Evolutionary conservation across 1,140 invertebrate genomes (phyloP).

Genomic region (Drosophila pallidifrons): DNA sequence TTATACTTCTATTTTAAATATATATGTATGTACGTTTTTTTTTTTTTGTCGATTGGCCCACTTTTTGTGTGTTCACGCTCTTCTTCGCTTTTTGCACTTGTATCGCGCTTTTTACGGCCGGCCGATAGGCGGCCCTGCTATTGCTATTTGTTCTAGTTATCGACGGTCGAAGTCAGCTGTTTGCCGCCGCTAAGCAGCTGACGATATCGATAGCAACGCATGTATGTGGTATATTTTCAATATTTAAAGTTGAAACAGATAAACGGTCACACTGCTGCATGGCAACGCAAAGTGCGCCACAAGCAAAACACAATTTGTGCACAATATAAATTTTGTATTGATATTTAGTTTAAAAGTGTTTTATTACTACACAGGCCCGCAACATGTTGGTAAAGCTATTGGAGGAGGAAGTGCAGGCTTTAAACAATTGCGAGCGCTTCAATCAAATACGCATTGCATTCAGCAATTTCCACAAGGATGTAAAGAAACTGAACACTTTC

Average conservation of each 20-base stretch:
- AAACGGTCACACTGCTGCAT: too few relatives aligned
- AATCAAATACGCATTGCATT: slow-evolving; percentile 31
- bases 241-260: too few relatives aligned
- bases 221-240: too few relatives aligned
- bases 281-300: too few relatives aligned
- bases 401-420: slow-evolving; percentile 12
- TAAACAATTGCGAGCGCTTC: slow-evolving; percentile 53
- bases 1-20: neutral
- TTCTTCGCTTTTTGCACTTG: slow-evolving; percentile 7
- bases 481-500: slow-evolving; percentile 29
- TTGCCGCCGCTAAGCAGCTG: slow-evolving; percentile 9
- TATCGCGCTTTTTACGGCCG: slow-evolving; percentile 46
- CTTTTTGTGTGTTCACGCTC: slow-evolving; percentile 20
- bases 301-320: too few relatives aligned
- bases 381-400: neutral
- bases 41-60: slow-evolving; percentile 30
- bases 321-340: too few relatives aligned
- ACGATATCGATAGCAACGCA: slow-evolving; percentile 18
- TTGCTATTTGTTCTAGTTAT: slow-evolving; percentile 5
- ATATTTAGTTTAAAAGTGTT: too few relatives aligned
- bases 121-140: slow-evolving; percentile 52
- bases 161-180: slow-evolving; percentile 30
- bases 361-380: too few relatives aligned
- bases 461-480: neutral
- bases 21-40: neutral